phyloP scores from a whole-genome alignment of 35 echinoderm and acorn worm species.

The Anneissia japonica region DNA sequence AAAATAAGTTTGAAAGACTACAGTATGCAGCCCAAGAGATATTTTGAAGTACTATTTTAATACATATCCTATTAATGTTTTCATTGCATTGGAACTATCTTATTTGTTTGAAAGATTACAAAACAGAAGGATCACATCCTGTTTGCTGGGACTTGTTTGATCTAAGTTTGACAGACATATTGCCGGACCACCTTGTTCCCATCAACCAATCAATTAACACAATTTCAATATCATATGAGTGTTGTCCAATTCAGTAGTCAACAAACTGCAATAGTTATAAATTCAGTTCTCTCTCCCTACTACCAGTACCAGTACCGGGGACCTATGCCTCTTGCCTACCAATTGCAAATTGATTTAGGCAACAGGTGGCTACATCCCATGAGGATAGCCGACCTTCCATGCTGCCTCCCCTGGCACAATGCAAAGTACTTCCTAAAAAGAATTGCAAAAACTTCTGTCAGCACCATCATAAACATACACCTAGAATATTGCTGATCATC shows the following conservation, averaged over 20 bases:
- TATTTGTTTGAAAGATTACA: too few relatives aligned
- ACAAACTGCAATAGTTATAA: not conserved
- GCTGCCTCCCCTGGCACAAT: not conserved
- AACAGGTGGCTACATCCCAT: not conserved
- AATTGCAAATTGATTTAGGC: not conserved
- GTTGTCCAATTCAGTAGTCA: not conserved
- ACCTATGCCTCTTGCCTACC: not conserved
- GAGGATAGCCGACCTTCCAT: not conserved
- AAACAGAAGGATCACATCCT: too few relatives aligned
- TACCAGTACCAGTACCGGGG: not conserved
- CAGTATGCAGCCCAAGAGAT: too few relatives aligned
- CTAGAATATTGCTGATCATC: not conserved
- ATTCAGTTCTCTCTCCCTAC: too few relatives aligned
- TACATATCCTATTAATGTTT: too few relatives aligned
- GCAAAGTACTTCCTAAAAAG: not conserved
- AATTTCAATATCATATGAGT: not conserved
- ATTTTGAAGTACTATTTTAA: too few relatives aligned
- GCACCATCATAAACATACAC: not conserved
- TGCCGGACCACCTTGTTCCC: not conserved
- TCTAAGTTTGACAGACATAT: too few relatives aligned
- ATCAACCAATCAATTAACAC: not conserved
- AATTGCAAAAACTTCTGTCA: conserved; percentile 1
- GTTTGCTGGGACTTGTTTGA: too few relatives aligned
- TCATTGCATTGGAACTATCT: too few relatives aligned
- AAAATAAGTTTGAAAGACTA: too few relatives aligned